Percentiles rank a stretch among this genome's conserved stretches.
Evolutionary conservation across 2,888 invertebrate genomes (phyloP).

Genomic region (Drosophila leonis): DNA sequence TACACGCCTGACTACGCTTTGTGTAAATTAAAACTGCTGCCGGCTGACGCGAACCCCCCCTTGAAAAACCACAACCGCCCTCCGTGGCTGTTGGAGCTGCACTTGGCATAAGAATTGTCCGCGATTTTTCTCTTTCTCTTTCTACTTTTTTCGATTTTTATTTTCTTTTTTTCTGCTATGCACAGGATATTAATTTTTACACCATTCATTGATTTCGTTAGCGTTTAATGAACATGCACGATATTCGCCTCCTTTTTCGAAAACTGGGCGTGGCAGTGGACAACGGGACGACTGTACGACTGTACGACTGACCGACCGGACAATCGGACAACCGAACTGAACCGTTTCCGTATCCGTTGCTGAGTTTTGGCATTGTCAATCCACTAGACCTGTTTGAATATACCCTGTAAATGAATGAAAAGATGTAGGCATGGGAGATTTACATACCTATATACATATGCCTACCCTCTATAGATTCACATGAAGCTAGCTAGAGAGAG

Average conservation of each 20-base stretch:
- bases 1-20: constrained; percentile 79
- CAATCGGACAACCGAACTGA: constrained; percentile 22
- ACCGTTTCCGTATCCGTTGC: constrained; percentile 72
- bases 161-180: constrained; percentile 29
- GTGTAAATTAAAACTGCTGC: constrained; percentile 80
- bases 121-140: constrained; percentile 32
- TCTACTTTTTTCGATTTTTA: constrained; percentile 11
- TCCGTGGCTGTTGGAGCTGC: background rate
- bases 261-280: constrained; percentile 24
- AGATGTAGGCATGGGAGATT: too few species aligned
- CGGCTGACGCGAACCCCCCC: constrained; percentile 46
- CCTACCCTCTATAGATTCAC: background rate
- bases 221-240: constrained; percentile 67
- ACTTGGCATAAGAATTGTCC: constrained; percentile 53
- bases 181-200: constrained; percentile 85
- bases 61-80: background rate
- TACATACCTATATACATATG: background rate
- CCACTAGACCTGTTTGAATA: background rate
- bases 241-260: constrained; percentile 4
- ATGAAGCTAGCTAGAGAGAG: background rate
- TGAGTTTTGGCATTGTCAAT: constrained; percentile 7
- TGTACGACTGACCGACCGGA: constrained; percentile 12
- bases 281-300: background rate
- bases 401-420: constrained; percentile 9
- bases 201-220: constrained; percentile 82